Conservation (phyloP, 1,140 invertebrate genomes). For the Eurosta solidaginis region DNA sequence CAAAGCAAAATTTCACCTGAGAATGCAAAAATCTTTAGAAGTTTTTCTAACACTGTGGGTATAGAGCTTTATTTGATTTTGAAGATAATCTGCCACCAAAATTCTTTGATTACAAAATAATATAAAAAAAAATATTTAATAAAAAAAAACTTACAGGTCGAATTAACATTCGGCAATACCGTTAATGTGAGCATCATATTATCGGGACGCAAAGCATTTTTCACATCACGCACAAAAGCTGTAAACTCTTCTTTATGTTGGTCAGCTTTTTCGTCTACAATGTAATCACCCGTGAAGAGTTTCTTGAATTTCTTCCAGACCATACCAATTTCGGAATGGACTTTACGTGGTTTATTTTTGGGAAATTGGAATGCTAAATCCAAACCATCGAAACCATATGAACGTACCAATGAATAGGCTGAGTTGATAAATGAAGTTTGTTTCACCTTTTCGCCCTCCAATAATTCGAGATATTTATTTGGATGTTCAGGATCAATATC, state of each 20-base stretch:
- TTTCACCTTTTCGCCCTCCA: constrained; percentile 72
- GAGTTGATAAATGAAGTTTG: constrained; percentile 77
- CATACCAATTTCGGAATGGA: constrained; percentile 67
- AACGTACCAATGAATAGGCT: constrained; percentile 68
- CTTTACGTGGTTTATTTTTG: constrained; percentile 74
- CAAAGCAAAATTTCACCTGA: too few species aligned
- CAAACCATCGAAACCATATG: constrained; percentile 81
- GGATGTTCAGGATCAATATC: constrained; percentile 64
- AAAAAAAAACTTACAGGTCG: constrained; percentile 64
- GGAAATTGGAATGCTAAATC: constrained; percentile 87
- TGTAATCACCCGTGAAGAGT: constrained; percentile 69
- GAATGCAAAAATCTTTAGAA: too few species aligned
- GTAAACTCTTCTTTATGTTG: constrained; percentile 79
- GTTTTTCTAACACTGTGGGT: too few species aligned
- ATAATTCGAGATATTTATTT: constrained; percentile 58
- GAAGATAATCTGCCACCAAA: too few species aligned
- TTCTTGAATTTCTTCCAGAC: constrained; percentile 77
- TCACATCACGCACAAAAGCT: constrained; percentile 73
- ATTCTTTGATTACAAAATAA: background rate
- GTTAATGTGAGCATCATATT: constrained; percentile 70
- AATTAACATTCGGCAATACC: constrained; percentile 77
- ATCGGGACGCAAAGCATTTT: constrained; percentile 67
- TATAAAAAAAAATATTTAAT: background rate
- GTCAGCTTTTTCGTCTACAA: constrained; percentile 72
- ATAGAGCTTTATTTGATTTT: too few species aligned